Evolutionary conservation across 1,140 invertebrate species (phyloP).

Genomic region (Sitodiplosis mosellana): DNA sequence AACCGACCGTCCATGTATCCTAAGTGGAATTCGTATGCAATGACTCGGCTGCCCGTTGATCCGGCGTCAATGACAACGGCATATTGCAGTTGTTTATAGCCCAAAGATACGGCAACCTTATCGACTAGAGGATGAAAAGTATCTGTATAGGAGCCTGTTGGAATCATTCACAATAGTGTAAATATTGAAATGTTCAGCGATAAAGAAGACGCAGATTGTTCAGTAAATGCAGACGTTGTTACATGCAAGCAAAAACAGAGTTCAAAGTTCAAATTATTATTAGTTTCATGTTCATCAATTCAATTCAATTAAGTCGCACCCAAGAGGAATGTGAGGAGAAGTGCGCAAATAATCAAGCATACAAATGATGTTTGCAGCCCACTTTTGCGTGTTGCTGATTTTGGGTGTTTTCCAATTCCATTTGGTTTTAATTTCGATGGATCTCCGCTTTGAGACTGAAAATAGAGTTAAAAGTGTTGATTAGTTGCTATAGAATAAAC

Average conservation of each 20-base stretch:
- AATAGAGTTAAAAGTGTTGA: too few relatives aligned
- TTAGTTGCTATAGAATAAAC: too few relatives aligned
- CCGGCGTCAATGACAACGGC: slow-evolving; percentile 93
- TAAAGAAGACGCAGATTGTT: background rate
- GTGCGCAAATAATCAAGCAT: slow-evolving; percentile 18
- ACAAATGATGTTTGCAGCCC: slow-evolving; percentile 21
- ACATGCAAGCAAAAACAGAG: too few relatives aligned
- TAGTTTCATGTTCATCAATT: background rate
- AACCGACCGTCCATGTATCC: slow-evolving; percentile 44
- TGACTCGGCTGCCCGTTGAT: slow-evolving; percentile 79
- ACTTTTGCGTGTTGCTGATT: background rate
- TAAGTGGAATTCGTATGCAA: slow-evolving; percentile 76
- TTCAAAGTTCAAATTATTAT: too few relatives aligned
- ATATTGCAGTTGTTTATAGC: slow-evolving; percentile 55
- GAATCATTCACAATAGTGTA: background rate
- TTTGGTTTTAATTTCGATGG: too few relatives aligned
- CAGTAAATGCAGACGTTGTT: background rate
- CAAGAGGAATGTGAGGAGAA: slow-evolving; percentile 18
- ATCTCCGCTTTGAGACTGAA: too few relatives aligned
- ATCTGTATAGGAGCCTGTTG: slow-evolving; percentile 16
- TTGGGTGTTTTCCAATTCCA: too few relatives aligned
- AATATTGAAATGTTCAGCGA: background rate
- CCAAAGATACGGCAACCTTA: slow-evolving; percentile 41
- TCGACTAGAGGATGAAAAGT: slow-evolving; percentile 32
- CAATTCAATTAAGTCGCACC: too few relatives aligned